Evolutionary conservation across 2,113 vertebrate genomes (phyloP), one percentile per base, ranked within the genome.

Genomic region (Cololabis saira): DNA sequence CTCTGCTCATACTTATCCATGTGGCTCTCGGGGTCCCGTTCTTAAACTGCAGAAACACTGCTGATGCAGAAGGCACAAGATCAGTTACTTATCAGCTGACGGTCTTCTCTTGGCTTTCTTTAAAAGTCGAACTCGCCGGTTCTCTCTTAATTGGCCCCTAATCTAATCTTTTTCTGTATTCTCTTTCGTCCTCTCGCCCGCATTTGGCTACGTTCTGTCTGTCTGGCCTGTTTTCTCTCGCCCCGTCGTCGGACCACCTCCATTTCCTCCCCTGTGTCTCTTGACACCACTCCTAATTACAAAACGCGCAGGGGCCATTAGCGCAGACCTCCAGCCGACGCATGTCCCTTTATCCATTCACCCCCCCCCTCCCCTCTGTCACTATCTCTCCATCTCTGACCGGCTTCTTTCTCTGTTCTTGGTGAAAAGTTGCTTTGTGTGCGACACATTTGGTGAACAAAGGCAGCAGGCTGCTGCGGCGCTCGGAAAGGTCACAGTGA

Each of bases 361-460:
- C 65, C 70, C 69, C 65, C 70, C 69, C 24, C 37, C 24, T 52
- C 62, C 51, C 56, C 47, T 82, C 53, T 16, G 61, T 75, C 33
- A 2, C 72, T 84, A 88, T 91, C 84, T 75, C 86, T 71, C 80
- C 74, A 88, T 90, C 89, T 82, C 70, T 76, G 78, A 48, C 82
- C 75, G 61, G 1, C 56, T 69, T 64, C 60, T 44, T 55, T 54
- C 61, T 67, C 76, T 75, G 62, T 74, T 79, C 75, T 80, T 60
- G 85, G 81, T 88, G 83, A 86, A 85, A 89, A 83, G 87, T 84
- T 16, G 57, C 80, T 81, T 87, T 89, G 81, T 85, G 84, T 49
- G 49, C 55, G 73, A 69, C 81, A 76, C 79, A 80, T 87, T 85
- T 74, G 79, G 66, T 48, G 66, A 69, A 87, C 86, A 87, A 90